Evolutionary conservation across 2,888 invertebrate species (phyloP), one percentile per base, ranked within the genome.

Genomic region (Odontothrips loti): DNA sequence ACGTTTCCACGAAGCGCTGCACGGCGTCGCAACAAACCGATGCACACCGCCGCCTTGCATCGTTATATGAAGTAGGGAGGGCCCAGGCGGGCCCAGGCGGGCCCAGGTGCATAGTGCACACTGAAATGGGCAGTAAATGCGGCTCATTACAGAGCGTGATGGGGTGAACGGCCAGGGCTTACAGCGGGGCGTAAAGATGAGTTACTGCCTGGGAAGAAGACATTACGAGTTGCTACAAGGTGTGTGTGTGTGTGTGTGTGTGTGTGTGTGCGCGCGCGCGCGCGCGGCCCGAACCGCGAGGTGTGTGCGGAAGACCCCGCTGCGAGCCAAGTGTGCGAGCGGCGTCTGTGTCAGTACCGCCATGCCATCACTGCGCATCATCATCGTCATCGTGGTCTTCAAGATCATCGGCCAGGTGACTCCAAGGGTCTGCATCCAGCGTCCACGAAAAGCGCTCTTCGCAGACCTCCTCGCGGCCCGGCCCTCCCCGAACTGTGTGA

Each of bases 141-240:
- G 68, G 27, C 27, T 75, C 68, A 75, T 75, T 75, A 75, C 68
- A 75, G 8, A 10, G 51, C 51, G 51, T 12, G 51, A 20, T 20
- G 51, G 51, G 51, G 51, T 10, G 51, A n/a, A n/a, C 48, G 51
- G 15, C 51, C 51, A 10, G 51, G 68, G 23, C 68, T n/a, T n/a
- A 68, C 23, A 68, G 23, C n/a, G 23, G n/a, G 68, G 68, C 23
- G 68, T 68, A 68, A 68, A 68, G n/a, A 68, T 68, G 68, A 68
- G 68, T 68, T 68, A 68, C 11, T 6, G 58, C 58, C 58, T 15
- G 58, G 58, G 58, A 58, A 58, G 58, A 58, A 58, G 58, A 58
- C 58, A 58, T 58, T 58, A 58, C 58, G 58, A 68, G 68, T 58
- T 58, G 58, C 58, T 58, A 75, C 27, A 27, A 75, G 27, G 23